Evolutionary conservation across 2,888 invertebrate genomes (phyloP), one percentile per base, ranked within the genome.

Genomic region (Halictus ligatus): DNA sequence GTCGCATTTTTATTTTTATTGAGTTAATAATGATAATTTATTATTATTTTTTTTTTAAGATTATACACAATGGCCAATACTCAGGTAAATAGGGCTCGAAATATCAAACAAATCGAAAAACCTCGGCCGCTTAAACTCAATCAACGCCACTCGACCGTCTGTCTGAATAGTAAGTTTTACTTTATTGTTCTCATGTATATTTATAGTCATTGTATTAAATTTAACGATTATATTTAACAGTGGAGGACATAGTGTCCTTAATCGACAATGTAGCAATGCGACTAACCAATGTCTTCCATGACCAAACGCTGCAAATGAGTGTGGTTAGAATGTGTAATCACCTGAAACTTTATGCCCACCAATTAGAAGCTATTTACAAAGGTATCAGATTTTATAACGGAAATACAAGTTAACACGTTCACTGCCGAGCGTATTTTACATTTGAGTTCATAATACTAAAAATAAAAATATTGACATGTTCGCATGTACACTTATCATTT

Each of bases 181-280:
- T 73, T 50, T 29, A 48, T 48, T 21, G 76, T 40, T 48, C 0
- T 73, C 46, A 64, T 25, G 7, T 40, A 21, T 1, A 54, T 29
- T 67, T 73, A 72, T 78, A 80, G 46, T 67, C 12, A n/a, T 58
- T 69, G 13, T 60, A 60, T 74, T 67, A 35, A 79, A 7, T 58
- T 69, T 15, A 8, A 84, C 60, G 18, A 80, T 84, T 67, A 8
- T 67, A 35, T 81, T 73, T 76, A 4, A 58, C 67, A 95, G 95
- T 93, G 93, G 98, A 98, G 96, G 98, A 97, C 95, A 96, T 98
- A 90, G 97, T 98, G 95, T 97, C 97, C 95, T 96, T 98, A 94
- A 97, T 98, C 92, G 98, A 98, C 95, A 97, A 97, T 95, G 98
- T 98, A 91, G 97, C 98, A 83, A 96, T 97, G 92, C 96, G 97